Conservation (phyloP, 2,113 vertebrate genomes). For the Calyptomena viridis region DNA sequence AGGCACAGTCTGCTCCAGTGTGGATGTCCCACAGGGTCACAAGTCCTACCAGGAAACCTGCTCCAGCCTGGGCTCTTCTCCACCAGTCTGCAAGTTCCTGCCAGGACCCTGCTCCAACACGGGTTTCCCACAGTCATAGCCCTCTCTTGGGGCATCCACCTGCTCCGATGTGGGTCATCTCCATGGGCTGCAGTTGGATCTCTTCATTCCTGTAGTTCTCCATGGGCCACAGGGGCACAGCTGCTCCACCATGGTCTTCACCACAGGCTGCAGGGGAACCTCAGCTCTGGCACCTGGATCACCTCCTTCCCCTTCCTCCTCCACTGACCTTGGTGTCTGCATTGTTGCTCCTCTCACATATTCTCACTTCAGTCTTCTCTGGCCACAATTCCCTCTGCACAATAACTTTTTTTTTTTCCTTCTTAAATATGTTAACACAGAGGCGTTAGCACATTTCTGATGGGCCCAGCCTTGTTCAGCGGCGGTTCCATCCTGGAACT, state of each 20-base stretch:
- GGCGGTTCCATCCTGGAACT: background rate
- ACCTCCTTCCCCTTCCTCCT: background rate
- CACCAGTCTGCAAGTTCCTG: background rate
- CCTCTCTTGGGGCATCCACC: background rate
- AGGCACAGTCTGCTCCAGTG: background rate
- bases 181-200: background rate
- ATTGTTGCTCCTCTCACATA: background rate
- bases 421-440: background rate
- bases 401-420: background rate
- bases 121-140: background rate
- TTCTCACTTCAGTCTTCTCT: background rate
- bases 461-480: background rate
- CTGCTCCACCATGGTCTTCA: background rate
- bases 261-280: background rate
- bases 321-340: background rate
- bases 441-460: background rate
- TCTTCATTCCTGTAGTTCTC: background rate
- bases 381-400: background rate
- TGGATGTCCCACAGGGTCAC: background rate
- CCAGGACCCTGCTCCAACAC: background rate
- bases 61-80: rapidly evolving
- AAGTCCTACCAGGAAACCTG: background rate
- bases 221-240: background rate
- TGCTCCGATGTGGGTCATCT: background rate
- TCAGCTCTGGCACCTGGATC: background rate